A percentile compares a stretch with the other conserved stretches of the same genome.
Conservation (phyloP, 2,113 vertebrate genomes). For the Xenus cinereus region DNA sequence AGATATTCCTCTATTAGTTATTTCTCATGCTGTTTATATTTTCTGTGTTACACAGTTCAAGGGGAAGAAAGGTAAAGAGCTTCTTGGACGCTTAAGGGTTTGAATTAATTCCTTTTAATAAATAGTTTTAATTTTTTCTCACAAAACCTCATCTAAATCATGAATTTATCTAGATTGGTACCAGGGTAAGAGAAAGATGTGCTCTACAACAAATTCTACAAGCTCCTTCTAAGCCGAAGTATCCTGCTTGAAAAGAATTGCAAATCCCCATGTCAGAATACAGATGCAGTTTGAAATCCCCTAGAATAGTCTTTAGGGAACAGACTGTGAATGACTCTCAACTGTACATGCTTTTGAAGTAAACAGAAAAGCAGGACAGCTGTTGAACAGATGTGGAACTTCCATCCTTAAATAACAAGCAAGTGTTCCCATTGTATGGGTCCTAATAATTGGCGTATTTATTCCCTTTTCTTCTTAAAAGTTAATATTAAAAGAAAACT, state of each 20-base stretch:
- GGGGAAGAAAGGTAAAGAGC: not conserved
- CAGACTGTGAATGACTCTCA: not conserved
- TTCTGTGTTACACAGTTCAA: not conserved
- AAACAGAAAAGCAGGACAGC: not conserved
- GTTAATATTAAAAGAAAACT: not conserved
- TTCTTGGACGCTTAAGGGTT: not conserved
- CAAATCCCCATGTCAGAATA: not conserved
- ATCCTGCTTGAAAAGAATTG: not conserved
- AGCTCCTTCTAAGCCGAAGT: not conserved
- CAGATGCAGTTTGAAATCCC: not conserved
- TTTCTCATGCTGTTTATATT: not conserved
- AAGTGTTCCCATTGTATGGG: not conserved
- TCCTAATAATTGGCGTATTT: not conserved
- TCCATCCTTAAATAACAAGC: not conserved
- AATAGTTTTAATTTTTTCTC: not conserved
- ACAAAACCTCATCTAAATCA: not conserved
- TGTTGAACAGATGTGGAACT: constrained; percentile 30
- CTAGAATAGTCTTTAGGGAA: not conserved
- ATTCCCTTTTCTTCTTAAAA: not conserved
- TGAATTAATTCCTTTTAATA: not conserved
- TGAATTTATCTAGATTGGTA: not conserved
- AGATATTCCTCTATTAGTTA: not conserved
- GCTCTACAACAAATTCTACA: not conserved
- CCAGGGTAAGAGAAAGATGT: not conserved
- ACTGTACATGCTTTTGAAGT: not conserved